A percentile compares a stretch with the other conserved stretches of the same genome.
These are phyloP conservation scores for Hetaerina titia DNA, from an alignment of 2,888 invertebrate genomes.

Conservation along the genomic window DNA sequence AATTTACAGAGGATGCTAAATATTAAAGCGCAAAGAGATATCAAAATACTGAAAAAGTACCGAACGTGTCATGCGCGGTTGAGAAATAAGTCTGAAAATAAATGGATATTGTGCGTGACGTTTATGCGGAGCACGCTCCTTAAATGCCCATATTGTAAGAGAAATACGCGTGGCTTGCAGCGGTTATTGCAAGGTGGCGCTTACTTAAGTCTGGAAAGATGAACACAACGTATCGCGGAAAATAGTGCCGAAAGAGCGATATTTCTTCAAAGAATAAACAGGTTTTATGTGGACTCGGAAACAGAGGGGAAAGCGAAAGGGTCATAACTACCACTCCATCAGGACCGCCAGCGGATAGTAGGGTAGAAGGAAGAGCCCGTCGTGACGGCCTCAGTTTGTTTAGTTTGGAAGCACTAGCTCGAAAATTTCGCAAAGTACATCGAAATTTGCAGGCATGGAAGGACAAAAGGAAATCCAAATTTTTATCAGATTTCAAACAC, in stretches of 20 bases:
- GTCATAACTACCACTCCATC: neutral
- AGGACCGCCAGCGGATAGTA: neutral
- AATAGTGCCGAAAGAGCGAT: neutral
- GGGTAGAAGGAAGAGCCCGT: neutral
- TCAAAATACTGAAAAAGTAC: too few relatives aligned
- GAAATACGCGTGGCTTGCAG: neutral
- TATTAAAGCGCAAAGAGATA: too few relatives aligned
- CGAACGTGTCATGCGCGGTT: too few relatives aligned
- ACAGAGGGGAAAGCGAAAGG: neutral
- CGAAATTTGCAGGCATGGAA: neutral
- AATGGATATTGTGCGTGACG: neutral
- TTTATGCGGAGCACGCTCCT: neutral
- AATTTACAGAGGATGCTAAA: too few relatives aligned
- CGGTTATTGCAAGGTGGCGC: neutral
- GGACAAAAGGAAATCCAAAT: too few relatives aligned
- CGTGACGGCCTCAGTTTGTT: neutral
- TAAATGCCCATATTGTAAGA: neutral
- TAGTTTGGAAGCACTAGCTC: neutral
- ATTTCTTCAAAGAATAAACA: neutral
- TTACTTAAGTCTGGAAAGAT: neutral
- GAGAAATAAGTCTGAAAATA: too few relatives aligned
- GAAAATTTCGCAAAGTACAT: neutral
- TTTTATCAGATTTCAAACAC: too few relatives aligned
- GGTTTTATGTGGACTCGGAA: neutral
- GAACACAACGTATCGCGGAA: neutral